phyloP scores from a whole-genome alignment of 2,113 vertebrate species.

The Melanocharis versteri region DNA sequence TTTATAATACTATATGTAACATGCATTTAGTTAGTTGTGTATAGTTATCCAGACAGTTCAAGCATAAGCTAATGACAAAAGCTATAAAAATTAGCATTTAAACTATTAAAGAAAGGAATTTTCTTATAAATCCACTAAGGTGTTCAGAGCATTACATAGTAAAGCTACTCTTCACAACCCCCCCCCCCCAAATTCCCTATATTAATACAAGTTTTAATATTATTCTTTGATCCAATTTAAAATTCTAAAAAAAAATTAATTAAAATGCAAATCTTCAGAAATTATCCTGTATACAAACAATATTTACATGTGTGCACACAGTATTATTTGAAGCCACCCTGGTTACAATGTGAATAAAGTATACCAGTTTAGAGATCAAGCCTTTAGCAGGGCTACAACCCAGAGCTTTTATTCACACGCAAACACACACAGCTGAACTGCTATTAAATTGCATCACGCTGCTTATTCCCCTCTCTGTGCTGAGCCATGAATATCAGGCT shows the following conservation, averaged over 20 bases:
- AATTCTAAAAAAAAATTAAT: not conserved
- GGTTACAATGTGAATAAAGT: not conserved
- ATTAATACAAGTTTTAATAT: not conserved
- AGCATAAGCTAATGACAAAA: not conserved
- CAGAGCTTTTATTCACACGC: not conserved
- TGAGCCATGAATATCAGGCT: not conserved
- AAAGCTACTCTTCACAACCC: not conserved
- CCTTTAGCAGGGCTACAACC: not conserved
- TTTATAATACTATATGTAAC: not conserved
- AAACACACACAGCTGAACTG: not conserved
- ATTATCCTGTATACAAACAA: not conserved
- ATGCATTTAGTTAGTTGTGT: not conserved
- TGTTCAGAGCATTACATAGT: not conserved
- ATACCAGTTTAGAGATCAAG: not conserved
- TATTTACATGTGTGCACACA: not conserved
- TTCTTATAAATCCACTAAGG: not conserved
- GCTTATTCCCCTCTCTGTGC: not conserved
- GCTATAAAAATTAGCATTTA: not conserved
- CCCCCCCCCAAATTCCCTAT: accelerated
- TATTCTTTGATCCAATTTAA: not conserved
- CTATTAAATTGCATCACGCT: not conserved
- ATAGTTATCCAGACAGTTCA: not conserved
- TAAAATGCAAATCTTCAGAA: not conserved
- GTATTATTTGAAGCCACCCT: not conserved
- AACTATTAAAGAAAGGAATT: not conserved